Base-by-base conservation (phyloP, 2,888 invertebrate genomes). In the Helleia helle region DNA sequence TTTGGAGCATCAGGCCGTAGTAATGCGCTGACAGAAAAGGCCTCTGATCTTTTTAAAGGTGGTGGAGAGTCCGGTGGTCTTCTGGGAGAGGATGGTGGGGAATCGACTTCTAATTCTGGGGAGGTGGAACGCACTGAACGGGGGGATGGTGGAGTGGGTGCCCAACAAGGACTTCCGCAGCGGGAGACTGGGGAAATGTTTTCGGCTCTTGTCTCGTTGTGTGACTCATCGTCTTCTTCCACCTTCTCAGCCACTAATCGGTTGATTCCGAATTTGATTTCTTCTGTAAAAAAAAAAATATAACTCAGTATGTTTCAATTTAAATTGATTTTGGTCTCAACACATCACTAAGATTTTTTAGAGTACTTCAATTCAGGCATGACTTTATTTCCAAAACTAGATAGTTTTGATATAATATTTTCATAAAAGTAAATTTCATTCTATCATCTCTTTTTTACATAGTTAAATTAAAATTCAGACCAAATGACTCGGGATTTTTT, bases 181-280 rank as follows among this genome's bases (percentile, higher is more conserved):
- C 79, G 77, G 1, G 83, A 85, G 9, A 83, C 79, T 38, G 87
- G 87, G 1, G 83, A 83, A 3, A 72, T 58, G 8, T 58, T 70
- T 42, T 77, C 76, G 22, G 66, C 71, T 61, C 76, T 65, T 26
- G 68, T 66, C 36, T 58, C 58, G 45, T 69, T 65, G 49, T 84
- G 84, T 44, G 71, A 69, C 49, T 87, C 83, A 52, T 87, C 87
- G 49, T 87, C 87, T 48, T 90, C 90, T 38, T 90, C 90, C 15
- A 87, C 87, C 27, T 88, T 88, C 52, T 88, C 87, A 11, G 87
- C 88, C 22, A 95, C 92, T 54, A 95, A 77, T 45, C 94, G 90
- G 69, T 90, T 93, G 59, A 95, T 91, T 44, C 94, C 93, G 59
- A 94, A 95, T 59, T 94, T 93, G 59, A 94, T 90, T 65, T 91